Conservation (phyloP, 2,113 vertebrate genomes). For the Tragelaphus strepsiceros region DNA sequence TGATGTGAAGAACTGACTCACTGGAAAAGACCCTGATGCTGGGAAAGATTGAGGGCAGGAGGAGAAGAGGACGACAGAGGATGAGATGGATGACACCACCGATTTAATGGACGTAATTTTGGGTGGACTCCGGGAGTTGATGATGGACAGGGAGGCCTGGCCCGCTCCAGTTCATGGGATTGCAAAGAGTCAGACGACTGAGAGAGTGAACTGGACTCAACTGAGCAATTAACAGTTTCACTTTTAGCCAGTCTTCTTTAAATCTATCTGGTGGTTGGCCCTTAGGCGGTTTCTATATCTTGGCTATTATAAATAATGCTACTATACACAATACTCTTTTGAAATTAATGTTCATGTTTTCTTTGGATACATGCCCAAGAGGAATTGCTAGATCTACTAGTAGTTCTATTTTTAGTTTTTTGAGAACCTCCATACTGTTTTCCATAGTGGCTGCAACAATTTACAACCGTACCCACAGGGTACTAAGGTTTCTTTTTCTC, state of each 20-base stretch:
- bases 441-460: not conserved
- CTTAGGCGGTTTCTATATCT: not conserved
- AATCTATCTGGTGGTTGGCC: not conserved
- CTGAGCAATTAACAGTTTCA: not conserved
- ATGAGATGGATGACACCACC: not conserved
- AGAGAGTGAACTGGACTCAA: not conserved
- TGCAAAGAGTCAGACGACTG: not conserved
- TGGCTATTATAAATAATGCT: not conserved
- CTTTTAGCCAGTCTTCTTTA: not conserved
- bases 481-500: not conserved
- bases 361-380: not conserved
- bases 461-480: not conserved
- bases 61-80: not conserved
- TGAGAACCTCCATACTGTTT: not conserved
- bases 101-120: not conserved
- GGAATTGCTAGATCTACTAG: not conserved
- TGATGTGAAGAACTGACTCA: not conserved
- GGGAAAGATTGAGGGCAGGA: not conserved
- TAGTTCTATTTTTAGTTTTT: not conserved
- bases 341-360: not conserved
- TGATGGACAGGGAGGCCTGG: not conserved
- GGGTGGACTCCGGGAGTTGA: not conserved
- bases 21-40: not conserved
- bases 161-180: accelerated
- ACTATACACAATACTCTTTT: not conserved